phyloP scores from a whole-genome alignment of 2,113 vertebrate species.

The Petrocephalus zakoni region DNA sequence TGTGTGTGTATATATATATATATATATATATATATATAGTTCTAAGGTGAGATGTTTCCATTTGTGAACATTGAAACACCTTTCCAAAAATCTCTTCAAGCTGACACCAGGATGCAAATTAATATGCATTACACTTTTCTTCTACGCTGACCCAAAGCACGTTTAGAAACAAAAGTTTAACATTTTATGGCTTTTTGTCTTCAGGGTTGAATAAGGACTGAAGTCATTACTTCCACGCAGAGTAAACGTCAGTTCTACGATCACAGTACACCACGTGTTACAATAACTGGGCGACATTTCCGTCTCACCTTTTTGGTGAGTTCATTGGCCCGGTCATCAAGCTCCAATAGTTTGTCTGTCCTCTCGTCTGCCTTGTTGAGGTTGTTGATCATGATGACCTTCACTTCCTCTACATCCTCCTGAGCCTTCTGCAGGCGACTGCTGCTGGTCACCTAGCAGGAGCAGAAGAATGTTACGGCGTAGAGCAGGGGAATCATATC shows the following conservation, averaged over 20 bases:
- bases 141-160: background rate
- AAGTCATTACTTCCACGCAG: background rate
- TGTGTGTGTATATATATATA: too few relatives aligned
- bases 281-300: background rate
- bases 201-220: background rate
- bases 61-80: background rate
- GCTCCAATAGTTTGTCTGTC: constrained; percentile 27
- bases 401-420: constrained; percentile 34
- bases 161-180: background rate
- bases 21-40: background rate
- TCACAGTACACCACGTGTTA: background rate
- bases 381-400: constrained; percentile 37
- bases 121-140: background rate
- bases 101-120: background rate
- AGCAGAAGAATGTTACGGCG: background rate
- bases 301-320: constrained; percentile 28
- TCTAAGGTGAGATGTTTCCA: background rate
- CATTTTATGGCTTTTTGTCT: background rate
- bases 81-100: constrained; percentile 14
- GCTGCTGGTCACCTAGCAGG: background rate
- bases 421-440: constrained; percentile 2
- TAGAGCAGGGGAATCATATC: background rate
- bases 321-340: constrained; percentile 22
- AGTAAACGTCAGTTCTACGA: background rate
- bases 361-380: constrained; percentile 26